Conservation (phyloP, 2,888 invertebrate genomes). For the Dorcus parallelipipedus region DNA sequence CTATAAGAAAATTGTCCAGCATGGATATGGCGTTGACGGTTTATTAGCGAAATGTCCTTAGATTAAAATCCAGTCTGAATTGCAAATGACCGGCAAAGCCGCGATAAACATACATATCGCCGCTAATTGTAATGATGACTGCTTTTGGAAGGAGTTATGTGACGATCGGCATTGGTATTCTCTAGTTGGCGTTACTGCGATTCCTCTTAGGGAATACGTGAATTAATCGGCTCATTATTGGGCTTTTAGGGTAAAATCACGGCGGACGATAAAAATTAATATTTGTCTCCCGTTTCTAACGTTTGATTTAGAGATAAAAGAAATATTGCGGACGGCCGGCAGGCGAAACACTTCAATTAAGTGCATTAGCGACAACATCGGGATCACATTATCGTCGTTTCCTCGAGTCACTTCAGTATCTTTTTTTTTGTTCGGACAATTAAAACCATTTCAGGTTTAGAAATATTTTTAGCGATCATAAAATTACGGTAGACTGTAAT, state of each 20-base stretch:
- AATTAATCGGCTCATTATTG: slow-evolving; percentile 24
- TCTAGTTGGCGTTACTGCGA: slow-evolving; percentile 13
- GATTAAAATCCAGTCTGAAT: slow-evolving; percentile 28
- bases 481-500: too few relatives aligned
- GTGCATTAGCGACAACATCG: not conserved
- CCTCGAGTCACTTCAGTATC: too few relatives aligned
- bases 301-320: slow-evolving; percentile 19
- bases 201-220: slow-evolving; percentile 16
- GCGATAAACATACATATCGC: slow-evolving; percentile 27
- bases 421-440: too few relatives aligned
- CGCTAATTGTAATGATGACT: slow-evolving; percentile 30
- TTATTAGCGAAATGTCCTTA: slow-evolving; percentile 23
- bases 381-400: too few relatives aligned
- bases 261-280: slow-evolving; percentile 27
- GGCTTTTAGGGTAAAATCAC: slow-evolving; percentile 27
- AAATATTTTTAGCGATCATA: too few relatives aligned
- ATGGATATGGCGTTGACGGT: slow-evolving; percentile 22
- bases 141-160: slow-evolving; percentile 29
- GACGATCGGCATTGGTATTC: slow-evolving; percentile 27
- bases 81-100: slow-evolving; percentile 24
- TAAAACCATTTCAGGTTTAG: too few relatives aligned
- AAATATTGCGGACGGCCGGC: not conserved
- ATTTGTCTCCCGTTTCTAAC: slow-evolving; percentile 19
- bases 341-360: not conserved
- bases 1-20: not conserved